A percentile compares a stretch with the other conserved stretches of the same genome.
phyloP scores from a whole-genome alignment of 2,888 invertebrate genomes.

The Melanotus villosus region DNA sequence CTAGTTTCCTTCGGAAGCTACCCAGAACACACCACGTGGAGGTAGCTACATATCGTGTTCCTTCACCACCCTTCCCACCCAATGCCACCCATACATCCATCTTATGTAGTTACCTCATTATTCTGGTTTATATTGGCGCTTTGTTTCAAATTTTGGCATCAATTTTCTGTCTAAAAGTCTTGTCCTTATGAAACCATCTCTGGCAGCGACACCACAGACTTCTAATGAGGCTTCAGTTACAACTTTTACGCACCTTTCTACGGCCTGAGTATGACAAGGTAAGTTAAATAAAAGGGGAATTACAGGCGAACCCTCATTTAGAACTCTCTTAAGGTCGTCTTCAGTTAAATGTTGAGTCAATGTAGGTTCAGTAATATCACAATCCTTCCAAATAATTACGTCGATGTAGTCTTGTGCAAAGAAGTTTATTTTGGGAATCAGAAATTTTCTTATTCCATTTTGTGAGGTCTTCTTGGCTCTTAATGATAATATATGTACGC shows the following conservation, averaged over 20 bases:
- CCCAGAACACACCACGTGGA: conserved; percentile 7
- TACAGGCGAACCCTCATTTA: neutral
- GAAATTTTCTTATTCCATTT: neutral
- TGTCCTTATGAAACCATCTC: no score
- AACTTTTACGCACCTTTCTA: neutral
- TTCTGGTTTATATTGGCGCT: neutral
- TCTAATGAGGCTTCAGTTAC: neutral
- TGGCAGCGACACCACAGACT: neutral
- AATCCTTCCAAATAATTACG: no score
- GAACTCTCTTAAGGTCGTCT: neutral
- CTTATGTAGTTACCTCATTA: neutral
- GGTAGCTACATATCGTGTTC: neutral
- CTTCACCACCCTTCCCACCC: neutral
- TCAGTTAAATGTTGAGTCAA: neutral
- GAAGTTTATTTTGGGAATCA: no score
- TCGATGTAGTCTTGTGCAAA: no score
- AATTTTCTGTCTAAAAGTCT: no score
- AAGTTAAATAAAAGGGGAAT: neutral
- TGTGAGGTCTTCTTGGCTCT: neutral
- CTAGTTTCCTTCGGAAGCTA: neutral
- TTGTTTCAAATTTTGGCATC: neutral
- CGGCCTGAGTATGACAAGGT: no score
- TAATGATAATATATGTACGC: neutral
- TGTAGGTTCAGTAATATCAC: no score
- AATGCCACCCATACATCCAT: neutral